These are phyloP conservation scores for Sapayoa aenigma DNA, from an alignment of 2,113 vertebrate species.

Conservation along the genomic window DNA sequence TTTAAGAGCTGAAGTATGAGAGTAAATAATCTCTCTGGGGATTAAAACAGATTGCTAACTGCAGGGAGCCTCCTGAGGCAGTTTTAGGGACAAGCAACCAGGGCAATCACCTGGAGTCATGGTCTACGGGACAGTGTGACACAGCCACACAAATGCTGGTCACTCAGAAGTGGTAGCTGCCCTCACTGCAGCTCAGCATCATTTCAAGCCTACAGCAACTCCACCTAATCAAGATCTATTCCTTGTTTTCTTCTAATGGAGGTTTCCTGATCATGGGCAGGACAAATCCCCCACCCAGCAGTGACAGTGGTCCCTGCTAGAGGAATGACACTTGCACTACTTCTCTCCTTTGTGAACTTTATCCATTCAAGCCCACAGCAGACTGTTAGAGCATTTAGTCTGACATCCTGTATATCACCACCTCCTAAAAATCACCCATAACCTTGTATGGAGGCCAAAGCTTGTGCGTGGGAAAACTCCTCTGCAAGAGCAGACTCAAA, in stretches of 20 bases:
- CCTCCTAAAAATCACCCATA: background rate
- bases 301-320: background rate
- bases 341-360: background rate
- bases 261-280: background rate
- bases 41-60: conserved; percentile 41
- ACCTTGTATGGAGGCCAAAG: background rate
- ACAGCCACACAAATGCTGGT: background rate
- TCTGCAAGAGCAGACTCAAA: background rate
- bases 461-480: background rate
- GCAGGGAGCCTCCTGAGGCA: background rate
- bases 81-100: background rate
- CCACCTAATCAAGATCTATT: background rate
- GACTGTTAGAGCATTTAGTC: background rate
- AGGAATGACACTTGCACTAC: background rate
- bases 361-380: background rate
- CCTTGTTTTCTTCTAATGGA: background rate
- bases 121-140: background rate
- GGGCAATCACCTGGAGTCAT: background rate
- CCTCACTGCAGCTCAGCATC: background rate
- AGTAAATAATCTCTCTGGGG: conserved; percentile 23
- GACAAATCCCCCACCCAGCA: background rate
- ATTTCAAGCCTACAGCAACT: background rate
- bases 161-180: background rate
- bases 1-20: background rate
- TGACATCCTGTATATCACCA: background rate